These are phyloP conservation scores for Lanistes nyassanus DNA, from an alignment of 1,140 invertebrate genomes.

Conservation along the genomic window DNA sequence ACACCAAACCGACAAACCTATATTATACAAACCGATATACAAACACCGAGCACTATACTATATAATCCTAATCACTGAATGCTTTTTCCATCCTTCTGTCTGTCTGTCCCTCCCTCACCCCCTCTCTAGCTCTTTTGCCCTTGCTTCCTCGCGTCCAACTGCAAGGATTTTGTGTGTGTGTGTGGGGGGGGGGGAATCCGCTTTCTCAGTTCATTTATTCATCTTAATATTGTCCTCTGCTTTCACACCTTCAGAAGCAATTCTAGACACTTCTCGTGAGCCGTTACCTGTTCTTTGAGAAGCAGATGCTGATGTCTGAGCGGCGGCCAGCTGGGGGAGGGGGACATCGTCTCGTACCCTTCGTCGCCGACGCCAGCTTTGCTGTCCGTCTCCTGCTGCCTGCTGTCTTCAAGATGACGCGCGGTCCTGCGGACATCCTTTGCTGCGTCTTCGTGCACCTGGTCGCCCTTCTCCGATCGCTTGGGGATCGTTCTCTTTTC, in stretches of 20 bases:
- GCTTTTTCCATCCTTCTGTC: too few species aligned
- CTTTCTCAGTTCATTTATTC: too few species aligned
- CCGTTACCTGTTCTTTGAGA: background rate
- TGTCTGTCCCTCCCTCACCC: too few species aligned
- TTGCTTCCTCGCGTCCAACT: too few species aligned
- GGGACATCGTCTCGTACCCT: conserved; percentile 23
- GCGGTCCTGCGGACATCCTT: background rate
- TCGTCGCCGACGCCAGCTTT: background rate
- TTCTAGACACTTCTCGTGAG: background rate
- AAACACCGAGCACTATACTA: too few species aligned
- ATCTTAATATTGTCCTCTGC: background rate
- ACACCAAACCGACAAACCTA: too few species aligned
- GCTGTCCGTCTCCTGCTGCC: background rate
- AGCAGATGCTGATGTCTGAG: background rate
- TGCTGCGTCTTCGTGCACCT: background rate
- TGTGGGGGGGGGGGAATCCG: too few species aligned
- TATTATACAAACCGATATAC: too few species aligned
- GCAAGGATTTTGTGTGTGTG: too few species aligned
- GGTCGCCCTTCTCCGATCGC: background rate
- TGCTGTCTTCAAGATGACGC: conserved; percentile 3
- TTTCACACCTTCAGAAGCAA: background rate
- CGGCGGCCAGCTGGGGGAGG: background rate
- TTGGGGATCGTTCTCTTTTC: background rate
- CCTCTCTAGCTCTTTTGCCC: too few species aligned
- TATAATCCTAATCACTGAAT: too few species aligned